Percentiles rank a stretch among this genome's conserved stretches.
These are phyloP conservation scores for Adoxophyes honmai DNA, from an alignment of 1,140 invertebrate species.

Conservation along the genomic window DNA sequence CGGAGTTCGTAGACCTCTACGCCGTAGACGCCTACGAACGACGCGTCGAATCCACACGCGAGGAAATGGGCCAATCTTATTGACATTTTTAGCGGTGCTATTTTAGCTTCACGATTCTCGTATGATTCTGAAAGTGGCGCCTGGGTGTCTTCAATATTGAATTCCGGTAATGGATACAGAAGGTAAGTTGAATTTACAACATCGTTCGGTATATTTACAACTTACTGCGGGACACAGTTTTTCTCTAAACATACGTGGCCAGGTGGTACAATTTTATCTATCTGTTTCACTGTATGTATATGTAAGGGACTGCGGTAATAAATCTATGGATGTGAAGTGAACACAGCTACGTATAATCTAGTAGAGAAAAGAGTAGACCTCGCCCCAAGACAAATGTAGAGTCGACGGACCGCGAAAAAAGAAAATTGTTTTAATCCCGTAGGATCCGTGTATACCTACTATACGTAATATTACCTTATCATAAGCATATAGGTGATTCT, in stretches of 20 bases:
- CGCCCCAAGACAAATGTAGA: not conserved
- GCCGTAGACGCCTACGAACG: conserved; percentile 1
- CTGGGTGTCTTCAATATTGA: not conserved
- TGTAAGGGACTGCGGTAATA: too few relatives aligned
- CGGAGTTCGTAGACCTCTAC: conserved; percentile 11
- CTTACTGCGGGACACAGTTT: too few relatives aligned
- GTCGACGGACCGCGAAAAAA: not conserved
- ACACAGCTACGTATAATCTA: not conserved
- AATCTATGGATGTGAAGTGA: too few relatives aligned
- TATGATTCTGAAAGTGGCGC: not conserved
- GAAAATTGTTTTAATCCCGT: conserved; percentile 8
- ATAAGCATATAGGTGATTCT: too few relatives aligned
- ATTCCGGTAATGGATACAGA: too few relatives aligned
- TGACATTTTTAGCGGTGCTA: not conserved
- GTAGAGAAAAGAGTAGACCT: too few relatives aligned
- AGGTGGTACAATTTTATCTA: too few relatives aligned
- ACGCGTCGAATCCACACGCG: not conserved
- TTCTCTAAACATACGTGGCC: too few relatives aligned
- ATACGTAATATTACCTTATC: not conserved
- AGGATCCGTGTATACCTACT: too few relatives aligned
- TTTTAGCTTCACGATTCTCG: not conserved
- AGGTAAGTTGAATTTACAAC: too few relatives aligned
- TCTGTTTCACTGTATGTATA: too few relatives aligned
- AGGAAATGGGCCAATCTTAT: not conserved
- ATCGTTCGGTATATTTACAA: too few relatives aligned